These are phyloP conservation scores for Triplophysa bombifrons DNA, from an alignment of 2,797 vertebrate species.

Conservation along the genomic window DNA sequence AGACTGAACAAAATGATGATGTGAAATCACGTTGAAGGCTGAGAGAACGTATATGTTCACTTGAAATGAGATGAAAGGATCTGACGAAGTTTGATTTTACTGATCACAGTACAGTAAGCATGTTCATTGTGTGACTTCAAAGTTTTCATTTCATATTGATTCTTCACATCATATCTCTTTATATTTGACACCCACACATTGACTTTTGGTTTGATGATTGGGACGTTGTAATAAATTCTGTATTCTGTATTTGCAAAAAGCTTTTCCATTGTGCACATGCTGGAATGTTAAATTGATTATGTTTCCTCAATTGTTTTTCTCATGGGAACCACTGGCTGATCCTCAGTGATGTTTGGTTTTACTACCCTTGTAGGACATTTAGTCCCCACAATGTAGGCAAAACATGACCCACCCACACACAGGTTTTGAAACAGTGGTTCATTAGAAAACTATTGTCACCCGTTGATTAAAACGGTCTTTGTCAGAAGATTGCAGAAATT, in stretches of 20 bases:
- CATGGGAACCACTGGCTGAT: neutral
- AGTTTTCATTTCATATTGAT: conserved; percentile 10
- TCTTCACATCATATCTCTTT: neutral
- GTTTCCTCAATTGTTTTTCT: neutral
- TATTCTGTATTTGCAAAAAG: neutral
- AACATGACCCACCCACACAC: neutral
- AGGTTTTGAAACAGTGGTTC: conserved; percentile 42
- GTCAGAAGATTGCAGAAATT: conserved; percentile 60
- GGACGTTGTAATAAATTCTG: neutral
- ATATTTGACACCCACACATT: neutral
- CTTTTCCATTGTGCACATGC: neutral
- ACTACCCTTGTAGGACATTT: neutral
- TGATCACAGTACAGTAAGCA: conserved; percentile 28
- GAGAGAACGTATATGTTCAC: conserved; percentile 23
- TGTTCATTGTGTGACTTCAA: neutral
- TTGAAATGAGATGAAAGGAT: conserved; percentile 38
- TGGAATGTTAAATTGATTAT: neutral
- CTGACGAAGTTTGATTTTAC: conserved; percentile 32
- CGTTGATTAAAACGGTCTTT: conserved; percentile 46
- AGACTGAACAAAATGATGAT: conserved; percentile 53
- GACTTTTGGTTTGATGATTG: neutral
- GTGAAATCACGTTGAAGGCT: conserved; percentile 53
- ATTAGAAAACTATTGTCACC: conserved; percentile 55
- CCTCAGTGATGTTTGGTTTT: neutral
- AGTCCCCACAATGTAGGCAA: neutral